Base-by-base conservation (phyloP, 2,797 vertebrate genomes). In the Squalus acanthias region DNA sequence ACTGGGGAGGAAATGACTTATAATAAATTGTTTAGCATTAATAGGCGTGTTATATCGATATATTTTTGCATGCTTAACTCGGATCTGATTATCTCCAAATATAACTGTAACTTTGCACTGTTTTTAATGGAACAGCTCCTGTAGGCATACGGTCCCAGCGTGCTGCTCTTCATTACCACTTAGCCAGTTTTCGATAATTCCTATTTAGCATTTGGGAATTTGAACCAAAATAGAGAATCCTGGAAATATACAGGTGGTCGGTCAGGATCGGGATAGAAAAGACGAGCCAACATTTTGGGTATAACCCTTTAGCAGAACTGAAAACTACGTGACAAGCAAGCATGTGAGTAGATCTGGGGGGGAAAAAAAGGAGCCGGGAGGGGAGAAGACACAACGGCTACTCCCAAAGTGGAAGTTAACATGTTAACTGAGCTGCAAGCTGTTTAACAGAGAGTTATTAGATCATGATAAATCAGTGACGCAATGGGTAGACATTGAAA, bases 1-100 rank as follows among this genome's bases (percentile, higher is more conserved):
- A 22, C 70, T n/a, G 70, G 93, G 93, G 93, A 95, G 53, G 70
- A 53, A 95, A 76, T 8, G 53, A n/a, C 29, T 74, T 74, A 53
- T 76, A 74, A 95, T 95, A 76, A 95, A 95, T 95, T 60, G 70
- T 76, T 95, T 95, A 33, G 46, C 26, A 29, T 76, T 95, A 95
- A 74, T 53, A 53, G 94, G 69, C 94, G 74, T 26, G 24, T 53
- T 74, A 13, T 95, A 76, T 76, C 29, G 4, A 95, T 76, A 57
- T 76, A 33, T 29, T 76, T 95, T 95, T 76, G 67, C 70, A 20
- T 76, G 50, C 26, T 74, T 74, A 95, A 53, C 57, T 50, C 53
- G 6, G 72, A 57, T 33, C 53, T n/a, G 53, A 33, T 76, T 72
- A 95, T 29, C 69, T 95, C 88, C n/a, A 46, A 70, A 95, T 57